A percentile compares a stretch with the other conserved stretches of the same genome.
Evolutionary conservation across 2,888 invertebrate genomes (phyloP).

Genomic region (Celastrina argiolus): DNA sequence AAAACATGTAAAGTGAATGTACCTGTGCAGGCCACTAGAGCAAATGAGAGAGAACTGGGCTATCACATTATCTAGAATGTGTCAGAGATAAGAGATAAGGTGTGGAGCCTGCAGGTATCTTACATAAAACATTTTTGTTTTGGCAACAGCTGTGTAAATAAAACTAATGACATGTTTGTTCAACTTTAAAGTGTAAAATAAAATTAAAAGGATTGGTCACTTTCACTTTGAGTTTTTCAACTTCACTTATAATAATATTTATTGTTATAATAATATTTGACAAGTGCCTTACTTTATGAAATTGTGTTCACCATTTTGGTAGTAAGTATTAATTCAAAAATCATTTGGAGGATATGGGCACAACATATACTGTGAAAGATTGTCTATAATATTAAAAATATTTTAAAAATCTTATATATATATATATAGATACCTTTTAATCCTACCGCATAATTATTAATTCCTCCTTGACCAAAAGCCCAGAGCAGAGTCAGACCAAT

Average conservation of each 20-base stretch:
- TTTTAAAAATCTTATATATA: no score
- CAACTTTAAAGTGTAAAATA: no score
- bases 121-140: not conserved
- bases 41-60: not conserved
- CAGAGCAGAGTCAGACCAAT: constrained; percentile 86
- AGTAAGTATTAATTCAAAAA: no score
- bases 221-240: no score
- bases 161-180: not conserved
- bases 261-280: no score
- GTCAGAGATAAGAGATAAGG: constrained; percentile 10
- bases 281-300: no score
- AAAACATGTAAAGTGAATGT: not conserved
- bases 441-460: constrained; percentile 80
- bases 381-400: no score
- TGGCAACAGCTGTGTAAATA: not conserved
- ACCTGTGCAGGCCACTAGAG: not conserved
- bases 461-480: constrained; percentile 86
- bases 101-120: not conserved
- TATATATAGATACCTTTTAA: constrained; percentile 84
- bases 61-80: constrained; percentile 12
- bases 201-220: no score
- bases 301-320: no score
- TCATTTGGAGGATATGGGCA: no score
- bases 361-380: no score
- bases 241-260: no score